These are phyloP conservation scores for Stenodera caucasica DNA, from an alignment of 2,888 invertebrate genomes.

Conservation along the genomic window DNA sequence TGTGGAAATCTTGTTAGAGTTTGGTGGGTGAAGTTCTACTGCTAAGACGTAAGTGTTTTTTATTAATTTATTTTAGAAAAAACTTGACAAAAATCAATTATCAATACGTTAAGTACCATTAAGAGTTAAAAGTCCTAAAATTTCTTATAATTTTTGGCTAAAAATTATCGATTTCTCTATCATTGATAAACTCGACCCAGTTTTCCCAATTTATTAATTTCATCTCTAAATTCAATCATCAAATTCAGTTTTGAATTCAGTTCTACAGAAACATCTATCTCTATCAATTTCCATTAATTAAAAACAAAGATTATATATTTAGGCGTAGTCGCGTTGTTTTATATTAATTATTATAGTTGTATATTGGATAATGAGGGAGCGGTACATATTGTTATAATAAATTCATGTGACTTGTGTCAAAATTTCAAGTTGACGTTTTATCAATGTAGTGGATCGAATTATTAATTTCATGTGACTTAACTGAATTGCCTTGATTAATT, in stretches of 20 bases:
- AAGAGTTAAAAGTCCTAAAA: background rate
- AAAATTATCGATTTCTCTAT: conserved; percentile 1
- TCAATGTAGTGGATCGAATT: conserved; percentile 15
- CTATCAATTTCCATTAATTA: no score
- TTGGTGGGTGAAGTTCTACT: conserved; percentile 46
- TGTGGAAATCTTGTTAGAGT: conserved; percentile 41
- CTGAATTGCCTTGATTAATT: conserved; percentile 9
- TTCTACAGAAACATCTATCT: no score
- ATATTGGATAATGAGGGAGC: conserved; percentile 36
- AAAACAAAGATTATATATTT: no score
- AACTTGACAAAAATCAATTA: background rate
- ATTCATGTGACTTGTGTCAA: conserved; percentile 43
- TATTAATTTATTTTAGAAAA: conserved; percentile 5
- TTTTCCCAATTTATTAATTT: background rate
- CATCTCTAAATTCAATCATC: background rate
- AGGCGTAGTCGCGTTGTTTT: conserved; percentile 40
- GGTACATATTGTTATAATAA: conserved; percentile 27
- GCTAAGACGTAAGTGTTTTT: conserved; percentile 41
- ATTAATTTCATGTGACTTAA: conserved; percentile 29
- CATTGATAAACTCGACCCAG: conserved; percentile 10
- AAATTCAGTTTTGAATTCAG: no score
- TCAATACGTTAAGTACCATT: background rate
- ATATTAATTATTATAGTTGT: conserved; percentile 12
- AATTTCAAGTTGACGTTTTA: conserved; percentile 3
- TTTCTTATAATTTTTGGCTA: background rate